Evolutionary conservation across 2,113 vertebrate genomes (phyloP).

Genomic region (Parotia lawesii): DNA sequence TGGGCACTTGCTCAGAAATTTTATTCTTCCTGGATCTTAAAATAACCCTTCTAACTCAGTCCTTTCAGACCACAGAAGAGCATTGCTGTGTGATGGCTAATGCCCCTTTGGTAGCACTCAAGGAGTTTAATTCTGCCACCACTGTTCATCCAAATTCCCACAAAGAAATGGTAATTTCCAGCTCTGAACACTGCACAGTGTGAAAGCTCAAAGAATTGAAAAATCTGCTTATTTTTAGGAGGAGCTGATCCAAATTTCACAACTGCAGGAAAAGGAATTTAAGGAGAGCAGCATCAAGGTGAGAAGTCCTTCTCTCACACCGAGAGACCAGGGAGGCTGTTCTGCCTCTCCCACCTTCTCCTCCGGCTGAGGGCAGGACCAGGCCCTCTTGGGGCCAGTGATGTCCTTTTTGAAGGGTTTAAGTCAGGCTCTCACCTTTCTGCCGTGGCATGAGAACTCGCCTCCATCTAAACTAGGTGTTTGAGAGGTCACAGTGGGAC

Average conservation of each 20-base stretch:
- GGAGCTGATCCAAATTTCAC: not conserved
- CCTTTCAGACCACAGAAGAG: not conserved
- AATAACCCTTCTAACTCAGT: not conserved
- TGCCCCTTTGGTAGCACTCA: not conserved
- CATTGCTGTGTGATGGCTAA: not conserved
- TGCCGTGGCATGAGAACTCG: not conserved
- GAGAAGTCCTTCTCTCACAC: not conserved
- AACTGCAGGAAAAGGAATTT: not conserved
- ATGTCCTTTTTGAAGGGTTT: not conserved
- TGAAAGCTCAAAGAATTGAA: not conserved
- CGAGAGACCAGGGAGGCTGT: not conserved
- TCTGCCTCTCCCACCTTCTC: not conserved
- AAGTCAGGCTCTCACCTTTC: not conserved
- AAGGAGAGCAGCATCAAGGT: not conserved
- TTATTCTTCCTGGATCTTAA: not conserved
- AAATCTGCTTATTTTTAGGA: not conserved
- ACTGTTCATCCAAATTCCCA: not conserved
- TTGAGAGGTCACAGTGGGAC: not conserved
- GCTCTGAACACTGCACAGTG: not conserved
- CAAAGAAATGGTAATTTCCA: not conserved
- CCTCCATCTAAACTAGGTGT: not conserved
- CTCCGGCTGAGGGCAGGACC: not conserved
- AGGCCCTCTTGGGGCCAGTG: not conserved
- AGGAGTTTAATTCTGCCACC: not conserved
- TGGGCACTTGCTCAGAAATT: not conserved